Base-by-base conservation (phyloP, 30 jellyfish, hydroid and myxozoan genomes). In the Aurelia sp. region DNA sequence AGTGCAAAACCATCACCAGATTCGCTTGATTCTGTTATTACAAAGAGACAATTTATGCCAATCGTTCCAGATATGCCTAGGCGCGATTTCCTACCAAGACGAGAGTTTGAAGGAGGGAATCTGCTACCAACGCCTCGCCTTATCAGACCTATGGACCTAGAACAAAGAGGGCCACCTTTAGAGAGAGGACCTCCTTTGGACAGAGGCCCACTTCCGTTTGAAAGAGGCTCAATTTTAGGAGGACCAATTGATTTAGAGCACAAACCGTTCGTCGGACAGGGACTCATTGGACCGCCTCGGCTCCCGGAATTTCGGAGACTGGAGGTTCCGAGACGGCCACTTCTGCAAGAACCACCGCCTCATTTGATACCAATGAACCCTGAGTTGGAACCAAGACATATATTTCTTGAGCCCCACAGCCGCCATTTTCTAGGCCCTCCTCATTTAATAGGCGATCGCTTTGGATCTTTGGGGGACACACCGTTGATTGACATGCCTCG, bases 1-100 rank as follows among this genome's bases (percentile, higher is more conserved):
- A 51, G 57, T 31, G 82, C 92, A 3, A 70, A 81, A 63, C 84
- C 91, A n/a, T 51, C 79, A 15, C 79, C 79, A 4, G 68, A 67
- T 37, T 48, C 85, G n/a, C 53, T 85, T 4, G 92, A 82, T 69
- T 18, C 76, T 35, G 3, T 51, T 7, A 82, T 82, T 21, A 44
- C 92, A n/a, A 82, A 82, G 55, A 82, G 92, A 71, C 92, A 82
- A 60, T 82, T 82, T 70, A 47, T 82, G 92, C 92, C 92, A 10
- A 62, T 82, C 44, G 79, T 60, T 7, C 92, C 92, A 17, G 92
- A 82, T 13, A 17, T 82, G 51, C 75, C 85, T 3, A 72, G 79
- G 51, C 84, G 72, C 4, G 92, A 69, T 13, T 82, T 82, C 41
- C 66, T 62, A 64, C 85, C 85, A 22, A 63, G 92, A 23, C 66